Conservation (phyloP, 2,888 invertebrate species). For the Ypsolopha scabrella region DNA sequence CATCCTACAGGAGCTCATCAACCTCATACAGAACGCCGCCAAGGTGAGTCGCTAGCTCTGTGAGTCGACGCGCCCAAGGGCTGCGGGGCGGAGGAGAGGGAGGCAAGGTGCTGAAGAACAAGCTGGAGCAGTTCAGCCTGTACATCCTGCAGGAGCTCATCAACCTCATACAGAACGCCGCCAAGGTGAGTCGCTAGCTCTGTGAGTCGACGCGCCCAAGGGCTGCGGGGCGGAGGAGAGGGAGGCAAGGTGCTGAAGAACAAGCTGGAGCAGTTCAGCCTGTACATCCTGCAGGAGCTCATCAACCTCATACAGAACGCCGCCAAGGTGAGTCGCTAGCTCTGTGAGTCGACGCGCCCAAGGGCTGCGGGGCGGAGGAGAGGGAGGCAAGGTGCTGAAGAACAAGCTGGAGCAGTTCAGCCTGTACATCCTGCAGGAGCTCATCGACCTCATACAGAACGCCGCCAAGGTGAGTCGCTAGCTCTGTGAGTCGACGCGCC, state of each 20-base stretch:
- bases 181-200: constrained; percentile 82
- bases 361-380: too few species aligned
- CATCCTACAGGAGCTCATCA: constrained; percentile 85
- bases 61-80: too few species aligned
- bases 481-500: too few species aligned
- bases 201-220: too few species aligned
- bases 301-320: constrained; percentile 93
- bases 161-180: constrained; percentile 91
- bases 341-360: too few species aligned
- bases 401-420: constrained; percentile 84
- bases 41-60: constrained; percentile 81
- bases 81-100: too few species aligned
- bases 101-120: too few species aligned
- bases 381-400: too few species aligned
- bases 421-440: constrained; percentile 82
- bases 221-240: too few species aligned
- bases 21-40: constrained; percentile 92
- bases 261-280: constrained; percentile 83
- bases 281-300: constrained; percentile 83
- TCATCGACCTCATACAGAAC: constrained; percentile 94
- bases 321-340: constrained; percentile 83
- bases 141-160: constrained; percentile 86
- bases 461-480: constrained; percentile 83
- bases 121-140: constrained; percentile 84
- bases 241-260: too few species aligned